phyloP scores from a whole-genome alignment of 1,140 invertebrate species.

The Maconellicoccus hirsutus region DNA sequence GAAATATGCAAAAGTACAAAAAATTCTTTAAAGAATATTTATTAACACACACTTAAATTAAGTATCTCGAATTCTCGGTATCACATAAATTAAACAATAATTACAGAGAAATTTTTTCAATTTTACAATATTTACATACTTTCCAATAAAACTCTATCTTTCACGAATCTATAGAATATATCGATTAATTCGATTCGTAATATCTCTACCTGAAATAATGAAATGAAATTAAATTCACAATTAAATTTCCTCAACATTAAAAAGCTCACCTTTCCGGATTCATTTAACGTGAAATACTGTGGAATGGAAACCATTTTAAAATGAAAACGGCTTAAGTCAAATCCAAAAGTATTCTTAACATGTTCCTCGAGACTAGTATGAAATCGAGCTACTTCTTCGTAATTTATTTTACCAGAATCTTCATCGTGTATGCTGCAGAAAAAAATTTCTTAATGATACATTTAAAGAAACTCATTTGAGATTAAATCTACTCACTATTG shows the following conservation, averaged over 20 bases:
- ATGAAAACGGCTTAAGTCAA: constrained; percentile 12
- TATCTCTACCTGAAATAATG: not conserved
- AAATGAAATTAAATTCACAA: not conserved
- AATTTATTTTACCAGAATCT: not conserved
- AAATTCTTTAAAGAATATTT: too few relatives aligned
- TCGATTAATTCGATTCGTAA: not conserved
- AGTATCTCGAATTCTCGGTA: too few relatives aligned
- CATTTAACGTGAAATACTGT: not conserved
- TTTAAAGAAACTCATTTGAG: not conserved
- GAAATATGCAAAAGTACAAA: too few relatives aligned
- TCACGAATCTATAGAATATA: not conserved
- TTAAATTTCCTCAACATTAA: too few relatives aligned
- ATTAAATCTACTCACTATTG: not conserved
- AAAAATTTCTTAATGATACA: not conserved
- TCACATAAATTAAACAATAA: too few relatives aligned
- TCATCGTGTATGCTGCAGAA: not conserved
- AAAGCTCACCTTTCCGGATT: constrained; percentile 12
- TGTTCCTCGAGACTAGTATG: not conserved
- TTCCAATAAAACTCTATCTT: not conserved
- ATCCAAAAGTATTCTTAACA: not conserved
- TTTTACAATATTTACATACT: too few relatives aligned
- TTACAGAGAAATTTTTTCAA: too few relatives aligned
- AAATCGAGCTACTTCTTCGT: not conserved
- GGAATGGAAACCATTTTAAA: not conserved
- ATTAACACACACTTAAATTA: too few relatives aligned